Conservation (phyloP, 1,140 invertebrate genomes). For the Sesamia nonagrioides region DNA sequence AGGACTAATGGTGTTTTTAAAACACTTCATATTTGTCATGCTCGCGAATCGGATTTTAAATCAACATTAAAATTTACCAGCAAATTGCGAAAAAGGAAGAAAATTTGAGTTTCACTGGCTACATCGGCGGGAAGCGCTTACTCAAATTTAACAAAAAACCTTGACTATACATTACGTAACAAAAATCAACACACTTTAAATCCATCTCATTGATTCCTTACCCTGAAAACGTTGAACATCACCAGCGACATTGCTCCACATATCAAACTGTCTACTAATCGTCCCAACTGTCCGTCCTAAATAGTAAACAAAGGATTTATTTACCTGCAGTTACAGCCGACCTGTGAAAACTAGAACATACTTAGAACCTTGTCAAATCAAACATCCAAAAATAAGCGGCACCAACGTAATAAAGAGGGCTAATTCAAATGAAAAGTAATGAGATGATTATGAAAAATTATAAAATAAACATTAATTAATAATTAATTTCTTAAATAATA, state of each 20-base stretch:
- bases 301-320: conserved; percentile 45
- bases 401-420: not conserved
- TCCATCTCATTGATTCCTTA: not conserved
- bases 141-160: not conserved
- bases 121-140: too few species aligned
- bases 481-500: too few species aligned
- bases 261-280: not conserved
- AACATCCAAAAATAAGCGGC: not conserved
- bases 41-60: too few species aligned
- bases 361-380: not conserved
- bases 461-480: too few species aligned
- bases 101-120: too few species aligned
- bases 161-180: not conserved
- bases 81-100: too few species aligned
- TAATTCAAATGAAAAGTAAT: not conserved
- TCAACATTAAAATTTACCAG: too few species aligned
- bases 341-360: not conserved
- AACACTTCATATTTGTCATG: too few species aligned
- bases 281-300: conserved; percentile 12
- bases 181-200: not conserved
- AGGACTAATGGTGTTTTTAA: too few species aligned
- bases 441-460: too few species aligned
- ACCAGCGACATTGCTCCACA: conserved; percentile 21
- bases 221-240: not conserved
- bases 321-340: not conserved